A percentile compares a stretch with the other conserved stretches of the same genome.
Evolutionary conservation across 2,888 invertebrate genomes (phyloP).

Genomic region (Lysandra coridon): DNA sequence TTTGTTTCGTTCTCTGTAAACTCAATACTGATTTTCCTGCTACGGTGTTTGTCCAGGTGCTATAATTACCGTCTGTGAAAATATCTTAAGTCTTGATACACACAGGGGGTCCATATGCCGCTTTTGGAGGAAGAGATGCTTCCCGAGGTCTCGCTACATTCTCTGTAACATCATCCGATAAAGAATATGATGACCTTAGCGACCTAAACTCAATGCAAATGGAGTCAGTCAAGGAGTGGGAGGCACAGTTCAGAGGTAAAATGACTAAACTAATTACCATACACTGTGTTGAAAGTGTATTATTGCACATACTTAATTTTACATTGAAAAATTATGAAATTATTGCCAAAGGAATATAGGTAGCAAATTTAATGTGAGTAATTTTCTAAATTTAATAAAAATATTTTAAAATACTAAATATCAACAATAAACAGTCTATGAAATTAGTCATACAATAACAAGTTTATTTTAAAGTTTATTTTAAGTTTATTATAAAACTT

Average conservation of each 20-base stretch:
- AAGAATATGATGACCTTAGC: constrained; percentile 96
- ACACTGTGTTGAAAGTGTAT: too few relatives aligned
- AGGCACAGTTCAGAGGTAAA: constrained; percentile 96
- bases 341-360: too few relatives aligned
- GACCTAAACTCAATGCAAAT: constrained; percentile 96
- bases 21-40: background rate
- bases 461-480: too few relatives aligned
- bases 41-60: background rate
- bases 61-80: background rate
- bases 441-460: too few relatives aligned
- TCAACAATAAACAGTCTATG: too few relatives aligned
- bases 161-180: constrained; percentile 88
- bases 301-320: too few relatives aligned
- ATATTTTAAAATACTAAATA: too few relatives aligned
- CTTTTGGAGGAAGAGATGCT: constrained; percentile 97
- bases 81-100: background rate
- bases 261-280: constrained; percentile 2
- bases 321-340: too few relatives aligned
- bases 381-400: too few relatives aligned
- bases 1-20: constrained; percentile 23
- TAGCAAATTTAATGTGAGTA: too few relatives aligned
- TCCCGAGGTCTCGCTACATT: constrained; percentile 97
- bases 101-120: constrained; percentile 94
- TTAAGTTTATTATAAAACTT: too few relatives aligned
- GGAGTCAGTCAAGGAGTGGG: constrained; percentile 98